phyloP scores from a whole-genome alignment of 2,113 vertebrate genomes.

The Meriones unguiculatus region DNA sequence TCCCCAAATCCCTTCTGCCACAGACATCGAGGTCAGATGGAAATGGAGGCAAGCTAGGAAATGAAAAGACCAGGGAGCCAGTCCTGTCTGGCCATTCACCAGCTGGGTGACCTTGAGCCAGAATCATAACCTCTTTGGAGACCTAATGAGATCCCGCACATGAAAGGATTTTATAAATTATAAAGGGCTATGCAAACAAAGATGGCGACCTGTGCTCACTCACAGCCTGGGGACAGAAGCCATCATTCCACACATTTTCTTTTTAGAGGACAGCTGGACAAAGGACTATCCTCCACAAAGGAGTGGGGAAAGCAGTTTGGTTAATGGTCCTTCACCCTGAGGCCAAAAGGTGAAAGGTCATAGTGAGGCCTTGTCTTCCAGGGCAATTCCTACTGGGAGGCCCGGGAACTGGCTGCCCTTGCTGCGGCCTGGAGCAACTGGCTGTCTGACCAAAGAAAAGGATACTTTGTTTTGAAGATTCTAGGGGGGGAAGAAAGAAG shows the following conservation, averaged over 20 bases:
- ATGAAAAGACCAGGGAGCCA: background rate
- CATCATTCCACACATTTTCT: conserved; percentile 51
- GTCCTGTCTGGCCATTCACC: background rate
- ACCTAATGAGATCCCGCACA: background rate
- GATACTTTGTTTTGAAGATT: conserved; percentile 59
- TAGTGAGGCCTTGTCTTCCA: conserved; percentile 60
- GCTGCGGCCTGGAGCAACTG: conserved; percentile 17
- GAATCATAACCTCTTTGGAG: conserved; percentile 34
- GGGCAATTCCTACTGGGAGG: conserved; percentile 48
- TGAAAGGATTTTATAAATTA: background rate
- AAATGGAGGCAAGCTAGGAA: background rate
- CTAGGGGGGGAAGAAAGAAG: background rate
- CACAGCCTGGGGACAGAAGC: background rate
- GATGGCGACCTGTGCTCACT: background rate
- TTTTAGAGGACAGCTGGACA: conserved; percentile 63
- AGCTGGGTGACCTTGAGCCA: conserved; percentile 59
- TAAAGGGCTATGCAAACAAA: conserved; percentile 41
- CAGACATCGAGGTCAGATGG: background rate
- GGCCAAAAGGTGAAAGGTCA: conserved; percentile 78
- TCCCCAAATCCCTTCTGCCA: background rate
- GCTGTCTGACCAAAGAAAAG: conserved; percentile 57
- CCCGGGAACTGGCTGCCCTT: conserved; percentile 46
- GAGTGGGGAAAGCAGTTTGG: conserved; percentile 71
- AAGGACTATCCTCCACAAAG: conserved; percentile 65
- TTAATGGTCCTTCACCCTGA: conserved; percentile 78